Percentiles rank a stretch among this genome's conserved stretches.
Evolutionary conservation across 2,797 vertebrate species (phyloP).

Genomic region (Chlorospingus flavigularis): DNA sequence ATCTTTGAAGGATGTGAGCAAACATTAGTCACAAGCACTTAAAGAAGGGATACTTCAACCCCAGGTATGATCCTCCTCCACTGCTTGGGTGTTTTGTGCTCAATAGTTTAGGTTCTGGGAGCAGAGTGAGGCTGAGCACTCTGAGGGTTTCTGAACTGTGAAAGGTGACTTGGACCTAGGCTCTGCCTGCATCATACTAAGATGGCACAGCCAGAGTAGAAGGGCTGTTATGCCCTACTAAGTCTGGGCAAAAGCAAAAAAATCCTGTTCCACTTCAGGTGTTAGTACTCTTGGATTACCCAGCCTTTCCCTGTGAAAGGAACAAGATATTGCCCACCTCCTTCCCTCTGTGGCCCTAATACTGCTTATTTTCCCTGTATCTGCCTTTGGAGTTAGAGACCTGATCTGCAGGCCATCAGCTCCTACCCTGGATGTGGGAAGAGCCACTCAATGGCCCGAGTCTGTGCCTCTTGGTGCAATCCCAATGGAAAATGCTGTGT

Average conservation of each 20-base stretch:
- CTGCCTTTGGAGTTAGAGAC: neutral
- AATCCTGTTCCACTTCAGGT: neutral
- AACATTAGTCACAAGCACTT: neutral
- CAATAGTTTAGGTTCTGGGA: neutral
- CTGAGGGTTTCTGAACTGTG: neutral
- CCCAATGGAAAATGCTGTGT: neutral
- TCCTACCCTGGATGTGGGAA: neutral
- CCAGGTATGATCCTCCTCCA: rapidly evolving
- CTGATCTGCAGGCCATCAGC: neutral
- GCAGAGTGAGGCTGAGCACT: neutral
- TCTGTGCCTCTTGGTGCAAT: neutral
- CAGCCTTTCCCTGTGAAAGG: neutral
- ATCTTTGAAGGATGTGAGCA: neutral
- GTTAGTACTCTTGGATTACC: neutral
- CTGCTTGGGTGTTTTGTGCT: neutral
- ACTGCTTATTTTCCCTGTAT: neutral
- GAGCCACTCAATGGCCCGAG: neutral
- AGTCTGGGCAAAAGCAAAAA: neutral
- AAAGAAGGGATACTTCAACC: neutral
- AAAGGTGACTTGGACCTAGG: neutral
- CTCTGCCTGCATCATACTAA: neutral
- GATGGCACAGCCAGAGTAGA: neutral
- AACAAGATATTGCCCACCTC: neutral
- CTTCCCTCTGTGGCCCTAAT: neutral
- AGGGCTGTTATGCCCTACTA: neutral